Evolutionary conservation across 2,113 vertebrate genomes (phyloP).

Genomic region (Lipophrys pholis): DNA sequence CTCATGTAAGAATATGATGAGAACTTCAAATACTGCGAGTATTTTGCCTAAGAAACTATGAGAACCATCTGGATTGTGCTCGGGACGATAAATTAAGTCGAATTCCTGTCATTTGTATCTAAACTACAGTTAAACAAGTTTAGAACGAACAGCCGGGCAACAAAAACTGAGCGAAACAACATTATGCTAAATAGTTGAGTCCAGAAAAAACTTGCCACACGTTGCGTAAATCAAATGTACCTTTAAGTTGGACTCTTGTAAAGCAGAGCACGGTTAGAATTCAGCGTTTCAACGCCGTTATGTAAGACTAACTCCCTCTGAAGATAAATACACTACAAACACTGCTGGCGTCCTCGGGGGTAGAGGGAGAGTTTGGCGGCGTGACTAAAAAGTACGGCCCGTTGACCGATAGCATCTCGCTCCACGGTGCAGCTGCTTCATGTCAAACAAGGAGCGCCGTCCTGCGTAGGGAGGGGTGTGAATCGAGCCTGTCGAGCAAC

Average conservation of each 20-base stretch:
- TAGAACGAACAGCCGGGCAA: too few relatives aligned
- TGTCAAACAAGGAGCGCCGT: slow-evolving; percentile 66
- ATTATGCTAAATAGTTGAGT: too few relatives aligned
- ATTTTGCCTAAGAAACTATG: too few relatives aligned
- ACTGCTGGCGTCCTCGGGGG: slow-evolving; percentile 51
- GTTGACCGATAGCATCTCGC: slow-evolving; percentile 74
- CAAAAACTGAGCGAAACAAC: too few relatives aligned
- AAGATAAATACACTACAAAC: slow-evolving; percentile 63
- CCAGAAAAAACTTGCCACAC: too few relatives aligned
- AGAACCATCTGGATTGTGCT: too few relatives aligned
- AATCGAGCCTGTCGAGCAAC: slow-evolving; percentile 53
- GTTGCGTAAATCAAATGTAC: too few relatives aligned
- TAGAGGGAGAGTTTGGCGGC: slow-evolving; percentile 53
- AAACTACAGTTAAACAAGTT: too few relatives aligned
- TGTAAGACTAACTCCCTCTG: slow-evolving; percentile 53
- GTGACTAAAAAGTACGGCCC: slow-evolving; percentile 55
- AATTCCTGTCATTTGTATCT: too few relatives aligned
- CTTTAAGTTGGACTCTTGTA: slow-evolving; percentile 16
- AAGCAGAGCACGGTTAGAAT: slow-evolving; percentile 62
- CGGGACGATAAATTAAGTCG: too few relatives aligned
- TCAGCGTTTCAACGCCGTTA: slow-evolving; percentile 45
- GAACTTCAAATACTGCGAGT: too few relatives aligned
- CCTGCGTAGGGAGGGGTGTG: slow-evolving; percentile 54
- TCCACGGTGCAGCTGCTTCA: slow-evolving; percentile 73
- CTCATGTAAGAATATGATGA: too few relatives aligned